Base-by-base conservation (phyloP, 2,888 invertebrate species). In the Acleris holmiana region DNA sequence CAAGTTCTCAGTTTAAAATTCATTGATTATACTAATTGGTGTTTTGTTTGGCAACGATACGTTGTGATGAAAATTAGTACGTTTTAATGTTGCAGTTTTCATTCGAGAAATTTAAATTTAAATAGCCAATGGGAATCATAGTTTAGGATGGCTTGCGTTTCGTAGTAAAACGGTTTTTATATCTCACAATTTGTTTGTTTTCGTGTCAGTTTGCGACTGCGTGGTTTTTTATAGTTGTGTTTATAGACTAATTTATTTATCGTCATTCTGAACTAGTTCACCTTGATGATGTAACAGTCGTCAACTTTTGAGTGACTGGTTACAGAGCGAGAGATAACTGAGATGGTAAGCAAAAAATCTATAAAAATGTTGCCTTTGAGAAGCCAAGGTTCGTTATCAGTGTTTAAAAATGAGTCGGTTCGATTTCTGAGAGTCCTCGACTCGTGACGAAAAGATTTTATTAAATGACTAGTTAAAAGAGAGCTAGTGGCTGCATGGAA, bases 1-100 rank as follows among this genome's bases (percentile, higher is more conserved):
- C 90, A 88, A 72, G 69, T 69, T 80, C 81, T 83, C 73, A 80
- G 85, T 87, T 85, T 78, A 87, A 83, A 85, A 83, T 84, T 88
- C 87, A 87, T 85, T 86, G 83, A 82, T 82, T 73, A 76, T 69
- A 76, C 81, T 86, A 86, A 88, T 84, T 84, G 78, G 79, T 82
- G 81, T 85, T 85, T 84, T 80, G 77, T 83, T 85, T 85, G 85
- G 85, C 83, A 75, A 74, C 69, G 75, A 76, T 75, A 40, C 46
- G 59, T 29, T 18, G 29, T 17, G 79, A 82, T 76, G 78, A 79
- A 71, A 73, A 68, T 63, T 66, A 25, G 41, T 40, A 19, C 21
- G 44, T n/a, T 56, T 15, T 64, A 35, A 57, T 53, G 40, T 40
- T 23, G 23, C 46, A 47, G 25, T 35, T 61, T 57, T 58, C 35